Percentiles rank a stretch among this genome's conserved stretches.
phyloP scores from a whole-genome alignment of 2,797 vertebrate genomes.

The Tangara arthus region DNA sequence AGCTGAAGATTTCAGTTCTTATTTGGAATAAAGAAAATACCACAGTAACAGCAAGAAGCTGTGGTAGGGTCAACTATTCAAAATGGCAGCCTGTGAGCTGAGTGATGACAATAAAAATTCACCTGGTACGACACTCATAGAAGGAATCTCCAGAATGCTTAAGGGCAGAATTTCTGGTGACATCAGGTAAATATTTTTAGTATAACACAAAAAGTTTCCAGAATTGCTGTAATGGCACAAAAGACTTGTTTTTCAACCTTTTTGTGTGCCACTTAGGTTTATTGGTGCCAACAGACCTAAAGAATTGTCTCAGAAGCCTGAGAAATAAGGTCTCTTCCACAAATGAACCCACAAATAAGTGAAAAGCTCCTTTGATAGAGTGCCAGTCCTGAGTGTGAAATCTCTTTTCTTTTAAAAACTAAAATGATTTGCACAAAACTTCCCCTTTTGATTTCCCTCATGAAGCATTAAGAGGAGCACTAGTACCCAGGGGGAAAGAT shows the following conservation, averaged over 20 bases:
- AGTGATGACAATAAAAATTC: background rate
- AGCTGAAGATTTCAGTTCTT: background rate
- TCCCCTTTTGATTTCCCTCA: slow-evolving; percentile 28
- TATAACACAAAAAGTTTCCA: background rate
- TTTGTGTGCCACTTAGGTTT: background rate
- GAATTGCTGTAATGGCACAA: background rate
- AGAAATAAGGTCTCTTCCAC: background rate
- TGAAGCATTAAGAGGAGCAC: slow-evolving; percentile 23
- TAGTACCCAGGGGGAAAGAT: slow-evolving; percentile 29
- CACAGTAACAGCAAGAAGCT: fast-evolving
- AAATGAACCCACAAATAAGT: background rate
- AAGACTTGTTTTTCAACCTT: background rate
- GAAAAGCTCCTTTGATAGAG: background rate
- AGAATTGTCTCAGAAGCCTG: background rate
- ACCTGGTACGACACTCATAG: background rate
- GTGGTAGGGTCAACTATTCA: background rate
- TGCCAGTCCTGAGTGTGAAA: background rate
- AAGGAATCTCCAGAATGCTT: background rate
- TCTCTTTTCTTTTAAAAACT: slow-evolving; percentile 15
- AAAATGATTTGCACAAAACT: slow-evolving; percentile 13
- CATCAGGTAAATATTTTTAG: background rate
- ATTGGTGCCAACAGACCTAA: background rate
- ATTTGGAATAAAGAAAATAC: background rate
- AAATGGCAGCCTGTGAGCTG: background rate
- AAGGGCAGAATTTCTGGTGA: background rate